Conservation (phyloP, 2,113 vertebrate genomes). For the Anas platyrhynchos region DNA sequence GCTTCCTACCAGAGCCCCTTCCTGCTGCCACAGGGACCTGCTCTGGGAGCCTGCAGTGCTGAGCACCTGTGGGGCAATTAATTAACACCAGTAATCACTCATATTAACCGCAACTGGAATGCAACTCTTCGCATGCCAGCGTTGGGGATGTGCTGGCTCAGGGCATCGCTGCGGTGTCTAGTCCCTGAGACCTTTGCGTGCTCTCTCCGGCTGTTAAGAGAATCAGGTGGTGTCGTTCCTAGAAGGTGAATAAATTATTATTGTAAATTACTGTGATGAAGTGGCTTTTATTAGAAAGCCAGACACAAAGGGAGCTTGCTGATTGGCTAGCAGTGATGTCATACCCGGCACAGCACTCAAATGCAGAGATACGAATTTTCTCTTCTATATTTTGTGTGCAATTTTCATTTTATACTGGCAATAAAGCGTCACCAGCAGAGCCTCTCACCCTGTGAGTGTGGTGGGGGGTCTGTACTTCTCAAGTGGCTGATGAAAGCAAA, state of each 20-base stretch:
- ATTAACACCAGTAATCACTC: neutral
- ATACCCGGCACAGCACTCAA: conserved; percentile 51
- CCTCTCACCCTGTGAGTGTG: neutral
- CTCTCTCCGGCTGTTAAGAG: neutral
- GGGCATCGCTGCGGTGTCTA: neutral
- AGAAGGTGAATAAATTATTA: conserved; percentile 59
- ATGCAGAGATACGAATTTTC: neutral
- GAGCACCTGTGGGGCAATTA: neutral
- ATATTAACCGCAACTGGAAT: neutral
- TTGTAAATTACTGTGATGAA: conserved; percentile 65
- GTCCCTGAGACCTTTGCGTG: neutral
- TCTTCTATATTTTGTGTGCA: neutral
- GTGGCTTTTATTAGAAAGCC: conserved; percentile 66
- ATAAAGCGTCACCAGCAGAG: conserved; percentile 7
- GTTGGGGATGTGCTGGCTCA: neutral
- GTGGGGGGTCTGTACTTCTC: neutral
- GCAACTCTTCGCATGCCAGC: neutral
- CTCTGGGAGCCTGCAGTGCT: neutral
- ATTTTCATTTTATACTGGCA: conserved; percentile 45
- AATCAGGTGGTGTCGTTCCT: neutral
- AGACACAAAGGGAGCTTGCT: conserved; percentile 61
- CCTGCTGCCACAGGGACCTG: neutral
- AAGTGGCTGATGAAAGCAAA: conserved; percentile 35
- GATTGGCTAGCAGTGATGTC: conserved; percentile 75
- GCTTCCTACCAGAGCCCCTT: neutral